A percentile compares a stretch with the other conserved stretches of the same genome.
phyloP scores from a whole-genome alignment of 2,113 vertebrate species.

The Oryctolagus cuniculus region mOryCun1.1 NC_091442.1:49449501-49450000 shows the following conservation, averaged over 20 bases:
- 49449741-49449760: conserved; percentile 95
- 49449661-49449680: background rate
- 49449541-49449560: conserved; percentile 95
- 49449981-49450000: no score
- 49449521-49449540: conserved; percentile 93
- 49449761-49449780: conserved; percentile 96
- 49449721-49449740: conserved; percentile 95
- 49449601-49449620: background rate
- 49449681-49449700: background rate
- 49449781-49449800: conserved; percentile 95
- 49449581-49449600: conserved; percentile 42
- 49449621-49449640: background rate
- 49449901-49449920: accelerated
- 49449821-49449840: conserved; percentile 95
- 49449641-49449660: background rate
- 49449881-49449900: background rate
- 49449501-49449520: conserved; percentile 94
- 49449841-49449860: conserved; percentile 88
- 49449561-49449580: conserved; percentile 93
- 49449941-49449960: no score
- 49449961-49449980: background rate
- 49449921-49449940: no score
- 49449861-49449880: background rate
- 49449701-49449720: conserved; percentile 86
- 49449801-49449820: conserved; percentile 90